Percentiles rank a stretch among this genome's conserved stretches.
Conservation (phyloP, 1,140 invertebrate species). For the Drosophila melanogaster region DNA sequence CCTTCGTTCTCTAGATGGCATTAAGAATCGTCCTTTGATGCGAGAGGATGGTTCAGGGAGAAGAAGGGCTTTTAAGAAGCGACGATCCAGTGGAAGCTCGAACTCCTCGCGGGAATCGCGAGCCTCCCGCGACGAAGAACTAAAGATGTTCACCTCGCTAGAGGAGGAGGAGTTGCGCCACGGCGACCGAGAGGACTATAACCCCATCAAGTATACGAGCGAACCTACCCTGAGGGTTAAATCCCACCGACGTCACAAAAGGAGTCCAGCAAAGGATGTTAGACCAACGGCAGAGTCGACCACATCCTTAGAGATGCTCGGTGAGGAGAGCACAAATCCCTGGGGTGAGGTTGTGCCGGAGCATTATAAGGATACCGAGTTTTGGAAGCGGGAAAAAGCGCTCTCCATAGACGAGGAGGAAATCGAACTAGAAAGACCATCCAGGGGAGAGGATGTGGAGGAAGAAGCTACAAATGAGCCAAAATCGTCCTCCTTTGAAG, state of each 20-base stretch:
- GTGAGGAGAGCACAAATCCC: conserved; percentile 74
- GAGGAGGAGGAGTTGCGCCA: conserved; percentile 86
- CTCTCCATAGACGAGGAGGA: conserved; percentile 81
- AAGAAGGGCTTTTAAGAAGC: conserved; percentile 86
- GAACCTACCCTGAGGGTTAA: conserved; percentile 70
- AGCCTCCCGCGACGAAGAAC: conserved; percentile 86
- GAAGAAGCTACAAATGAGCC: conserved; percentile 53
- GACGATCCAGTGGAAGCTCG: conserved; percentile 85
- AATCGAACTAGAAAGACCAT: conserved; percentile 50
- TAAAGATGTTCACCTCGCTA: conserved; percentile 87
- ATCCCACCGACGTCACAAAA: conserved; percentile 72
- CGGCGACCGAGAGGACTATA: conserved; percentile 71
- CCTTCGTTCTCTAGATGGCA: conserved; percentile 86
- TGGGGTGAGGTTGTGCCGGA: conserved; percentile 80
- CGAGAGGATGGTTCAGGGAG: conserved; percentile 86
- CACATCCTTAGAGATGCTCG: conserved; percentile 72
- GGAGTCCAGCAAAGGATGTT: conserved; percentile 75
- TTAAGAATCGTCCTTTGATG: conserved; percentile 86
- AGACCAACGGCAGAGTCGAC: conserved; percentile 26
- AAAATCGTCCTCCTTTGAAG: conserved; percentile 72
- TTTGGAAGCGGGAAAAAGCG: conserved; percentile 81
- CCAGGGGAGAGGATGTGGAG: conserved; percentile 44
- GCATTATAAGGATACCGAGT: conserved; percentile 82
- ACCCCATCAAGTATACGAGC: conserved; percentile 77
- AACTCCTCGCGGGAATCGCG: conserved; percentile 86